phyloP scores from a whole-genome alignment of 2,888 invertebrate genomes.

The Sceliomorpha sp. region DNA sequence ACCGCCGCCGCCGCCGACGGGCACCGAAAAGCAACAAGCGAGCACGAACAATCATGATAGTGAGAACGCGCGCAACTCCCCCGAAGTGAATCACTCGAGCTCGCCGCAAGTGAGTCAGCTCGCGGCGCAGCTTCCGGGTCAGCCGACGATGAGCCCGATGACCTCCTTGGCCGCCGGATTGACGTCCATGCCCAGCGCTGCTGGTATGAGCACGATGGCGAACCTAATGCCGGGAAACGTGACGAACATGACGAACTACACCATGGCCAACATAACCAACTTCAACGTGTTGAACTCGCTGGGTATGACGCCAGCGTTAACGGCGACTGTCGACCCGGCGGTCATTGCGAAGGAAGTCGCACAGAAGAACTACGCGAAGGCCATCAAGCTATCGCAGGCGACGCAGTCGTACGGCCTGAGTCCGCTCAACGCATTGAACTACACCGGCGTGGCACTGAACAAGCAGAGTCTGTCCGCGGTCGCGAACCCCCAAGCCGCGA shows the following conservation, averaged over 20 bases:
- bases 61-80: conserved; percentile 75
- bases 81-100: conserved; percentile 78
- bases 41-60: conserved; percentile 73
- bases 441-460: conserved; percentile 87
- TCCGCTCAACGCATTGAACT: conserved; percentile 84
- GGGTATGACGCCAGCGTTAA: conserved; percentile 59
- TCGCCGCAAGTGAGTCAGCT: conserved; percentile 61
- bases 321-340: conserved; percentile 82
- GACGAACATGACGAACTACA: conserved; percentile 66
- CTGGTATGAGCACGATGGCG: conserved; percentile 63
- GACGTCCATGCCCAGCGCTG: conserved; percentile 65
- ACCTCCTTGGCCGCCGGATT: conserved; percentile 71
- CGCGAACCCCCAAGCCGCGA: conserved; percentile 70
- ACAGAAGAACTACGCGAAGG: conserved; percentile 90
- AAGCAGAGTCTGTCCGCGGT: conserved; percentile 82
- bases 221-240: conserved; percentile 58
- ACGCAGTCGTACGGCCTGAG: conserved; percentile 71
- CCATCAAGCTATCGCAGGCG: conserved; percentile 84
- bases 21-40: conserved; percentile 42
- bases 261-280: conserved; percentile 71
- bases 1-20: conserved; percentile 69
- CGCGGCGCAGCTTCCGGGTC: conserved; percentile 41
- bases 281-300: conserved; percentile 68
- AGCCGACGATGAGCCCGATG: conserved; percentile 69
- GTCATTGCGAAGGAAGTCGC: conserved; percentile 90